A percentile compares a stretch with the other conserved stretches of the same genome.
Evolutionary conservation across 2,113 vertebrate species (phyloP).

Genomic region (Tachuris rubrigastra): DNA sequence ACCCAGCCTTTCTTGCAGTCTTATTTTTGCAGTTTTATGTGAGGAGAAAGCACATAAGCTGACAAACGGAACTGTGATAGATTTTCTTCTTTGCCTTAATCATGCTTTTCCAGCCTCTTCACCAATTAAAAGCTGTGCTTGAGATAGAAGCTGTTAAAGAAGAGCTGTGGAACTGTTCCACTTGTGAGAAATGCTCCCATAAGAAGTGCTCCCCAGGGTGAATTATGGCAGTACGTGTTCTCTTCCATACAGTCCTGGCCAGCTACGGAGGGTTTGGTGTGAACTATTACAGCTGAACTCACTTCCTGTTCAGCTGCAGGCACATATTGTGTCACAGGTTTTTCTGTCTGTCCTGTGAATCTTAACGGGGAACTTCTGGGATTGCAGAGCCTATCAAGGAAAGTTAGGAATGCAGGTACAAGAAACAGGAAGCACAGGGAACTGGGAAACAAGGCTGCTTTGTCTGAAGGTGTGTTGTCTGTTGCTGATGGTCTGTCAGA

Average conservation of each 20-base stretch:
- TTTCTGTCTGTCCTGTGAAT: not conserved
- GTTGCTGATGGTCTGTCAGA: not conserved
- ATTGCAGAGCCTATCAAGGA: not conserved
- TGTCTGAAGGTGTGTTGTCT: not conserved
- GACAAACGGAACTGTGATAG: not conserved
- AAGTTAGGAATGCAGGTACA: not conserved
- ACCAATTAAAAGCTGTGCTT: not conserved
- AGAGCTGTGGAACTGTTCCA: not conserved
- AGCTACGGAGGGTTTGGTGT: not conserved
- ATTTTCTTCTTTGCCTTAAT: not conserved
- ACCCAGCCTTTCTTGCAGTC: not conserved
- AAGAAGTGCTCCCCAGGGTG: not conserved
- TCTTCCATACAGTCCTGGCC: not conserved
- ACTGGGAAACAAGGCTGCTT: not conserved
- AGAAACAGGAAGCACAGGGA: not conserved
- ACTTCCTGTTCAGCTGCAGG: slow-evolving; percentile 8
- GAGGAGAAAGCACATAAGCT: not conserved
- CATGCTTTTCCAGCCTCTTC: not conserved
- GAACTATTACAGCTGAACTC: not conserved
- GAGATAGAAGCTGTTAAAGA: not conserved
- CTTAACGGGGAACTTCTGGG: not conserved
- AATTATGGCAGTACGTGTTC: not conserved
- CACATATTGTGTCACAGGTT: not conserved
- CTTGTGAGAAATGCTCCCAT: not conserved
- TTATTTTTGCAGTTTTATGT: not conserved